phyloP scores from a whole-genome alignment of 2,888 invertebrate species.

The Ochropleura plecta region DNA sequence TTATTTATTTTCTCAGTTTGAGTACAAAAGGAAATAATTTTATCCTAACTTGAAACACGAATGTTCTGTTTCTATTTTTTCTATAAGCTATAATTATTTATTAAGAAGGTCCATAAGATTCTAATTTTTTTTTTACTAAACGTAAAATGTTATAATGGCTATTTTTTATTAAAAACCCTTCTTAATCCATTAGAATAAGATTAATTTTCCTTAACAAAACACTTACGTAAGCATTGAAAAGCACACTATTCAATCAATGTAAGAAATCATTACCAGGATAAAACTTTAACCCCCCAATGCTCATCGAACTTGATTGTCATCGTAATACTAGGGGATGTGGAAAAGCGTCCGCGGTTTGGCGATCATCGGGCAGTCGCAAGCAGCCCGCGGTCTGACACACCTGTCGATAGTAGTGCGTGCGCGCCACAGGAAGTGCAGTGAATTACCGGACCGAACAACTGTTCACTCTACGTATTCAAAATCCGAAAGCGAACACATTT shows the following conservation, averaged over 20 bases:
- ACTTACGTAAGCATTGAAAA: background rate
- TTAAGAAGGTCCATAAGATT: background rate
- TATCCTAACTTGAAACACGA: background rate
- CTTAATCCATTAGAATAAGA: background rate
- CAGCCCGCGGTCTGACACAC: conserved; percentile 73
- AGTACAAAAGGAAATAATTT: background rate
- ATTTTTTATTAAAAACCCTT: no score
- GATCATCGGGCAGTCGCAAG: conserved; percentile 70
- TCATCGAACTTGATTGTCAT: conserved; percentile 16
- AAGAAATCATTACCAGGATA: background rate
- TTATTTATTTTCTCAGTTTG: background rate
- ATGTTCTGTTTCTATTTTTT: no score
- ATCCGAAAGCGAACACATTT: conserved; percentile 72
- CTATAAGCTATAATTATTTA: background rate
- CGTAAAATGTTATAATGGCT: no score
- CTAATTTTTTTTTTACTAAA: background rate
- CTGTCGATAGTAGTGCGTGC: conserved; percentile 66
- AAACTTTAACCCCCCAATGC: conserved; percentile 32
- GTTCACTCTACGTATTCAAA: conserved; percentile 68
- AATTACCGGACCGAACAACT: conserved; percentile 74
- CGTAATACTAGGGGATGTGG: conserved; percentile 58
- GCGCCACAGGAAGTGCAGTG: conserved; percentile 86
- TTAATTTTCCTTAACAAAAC: background rate
- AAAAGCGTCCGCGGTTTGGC: conserved; percentile 46
- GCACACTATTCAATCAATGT: background rate